Evolutionary conservation across 2,888 invertebrate genomes (phyloP), one percentile per base, ranked within the genome.

Genomic region (Rhodophaea formosa): DNA sequence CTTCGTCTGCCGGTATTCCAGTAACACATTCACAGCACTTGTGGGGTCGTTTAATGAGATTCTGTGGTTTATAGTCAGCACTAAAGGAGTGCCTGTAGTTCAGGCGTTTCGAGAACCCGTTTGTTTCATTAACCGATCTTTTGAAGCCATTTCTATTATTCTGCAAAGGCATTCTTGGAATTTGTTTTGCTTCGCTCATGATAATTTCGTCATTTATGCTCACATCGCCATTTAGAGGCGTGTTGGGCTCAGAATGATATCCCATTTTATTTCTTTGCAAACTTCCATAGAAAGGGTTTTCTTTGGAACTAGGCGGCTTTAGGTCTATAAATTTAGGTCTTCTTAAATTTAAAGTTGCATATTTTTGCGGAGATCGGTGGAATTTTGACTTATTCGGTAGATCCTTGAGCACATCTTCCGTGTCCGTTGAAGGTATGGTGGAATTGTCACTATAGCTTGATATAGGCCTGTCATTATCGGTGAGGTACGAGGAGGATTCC

Each of bases 381-480:
- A 91, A 91, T 72, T 88, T 89, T 0, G 88, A 85, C 78, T 85
- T 90, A 65, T 77, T 90, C 23, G 91, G 92, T 59, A 91, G 77
- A 67, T 91, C 91, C 70, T 85, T 88, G 49, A 91, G 74, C 15
- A 91, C 91, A 59, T 92, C 92, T 72, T 91, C 91, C 30, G 89
- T 88, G 62, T 90, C 90, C 23, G 89, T 90, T 30, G 91, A 91
- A 23, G 91, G 91, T 79, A 90, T 84, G 47, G 91, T 91, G 49
- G 91, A 91, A 77, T 90, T 91, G 66, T 91, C 91, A 70, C 90
- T 90, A 63, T 91, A 91, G 68, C 90, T 90, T 14, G 91, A 91
- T 79, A 91, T 90, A 66, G 91, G 91, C 63, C 91, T 79, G 67
- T 91, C 91, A 71, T 88, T 91, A 74, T 91, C 91, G 57, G 91